Evolutionary conservation across 2,888 invertebrate species (phyloP), one percentile per base, ranked within the genome.

Genomic region (Morinoia aosen): DNA sequence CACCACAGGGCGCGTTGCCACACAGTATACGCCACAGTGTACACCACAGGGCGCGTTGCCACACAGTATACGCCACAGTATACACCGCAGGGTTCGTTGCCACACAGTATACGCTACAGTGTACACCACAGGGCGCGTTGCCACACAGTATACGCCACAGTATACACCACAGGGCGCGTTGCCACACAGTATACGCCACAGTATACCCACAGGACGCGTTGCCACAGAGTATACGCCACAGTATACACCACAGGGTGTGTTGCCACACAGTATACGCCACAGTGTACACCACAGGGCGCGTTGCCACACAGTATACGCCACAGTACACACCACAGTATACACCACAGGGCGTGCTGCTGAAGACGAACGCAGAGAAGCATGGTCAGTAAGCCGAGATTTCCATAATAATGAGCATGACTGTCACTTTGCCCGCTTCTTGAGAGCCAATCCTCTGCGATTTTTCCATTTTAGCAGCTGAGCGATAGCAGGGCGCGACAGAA

Each of bases 381-480:
- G 40, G 40, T 14, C 48, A 39, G 90, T 39, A 40, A 90, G 90
- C 8, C 16, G 48, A 39, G 90, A 90, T 93, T 93, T 93, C 93
- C 93, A 93, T 93, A 93, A 93, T 93, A 90, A 90, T 90, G 93
- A 56, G 56, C 93, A 93, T 93, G 93, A 93, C 93, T 93, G 56
- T 93, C 57, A 48, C 57, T 93, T 90, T 48, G 90, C 48, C 12
- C 39, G 90, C 90, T 90, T 90, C 90, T 90, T 90, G 16, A 76
- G 76, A 10, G 16, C 19, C 76, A 76, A 76, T 76, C 48, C 90
- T 48, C 48, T 90, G 8, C 39, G 40, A 16, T 90, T 90, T 90
- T 90, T 90, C 90, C 90, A 16, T 90, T 90, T 90, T 48, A 90
- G 90, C 16, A 40, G 90, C 40, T 76, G 25, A 76, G 76, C 76